Conservation (phyloP, 2,888 invertebrate genomes). For the Corythucha ciliata region DNA sequence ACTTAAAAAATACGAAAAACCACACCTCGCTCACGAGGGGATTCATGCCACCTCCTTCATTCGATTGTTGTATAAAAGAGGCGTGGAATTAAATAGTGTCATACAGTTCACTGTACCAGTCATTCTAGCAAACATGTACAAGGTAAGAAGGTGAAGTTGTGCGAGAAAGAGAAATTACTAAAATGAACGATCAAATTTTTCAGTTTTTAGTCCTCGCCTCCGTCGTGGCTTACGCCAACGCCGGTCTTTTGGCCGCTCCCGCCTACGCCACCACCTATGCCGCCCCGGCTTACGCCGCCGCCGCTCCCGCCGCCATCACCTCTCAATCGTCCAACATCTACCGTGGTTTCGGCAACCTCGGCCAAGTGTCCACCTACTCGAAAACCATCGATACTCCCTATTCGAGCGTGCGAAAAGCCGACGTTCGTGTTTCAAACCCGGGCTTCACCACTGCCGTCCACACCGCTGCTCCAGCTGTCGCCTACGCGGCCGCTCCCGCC, state of each 20-base stretch:
- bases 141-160: too few relatives aligned
- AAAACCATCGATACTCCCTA: constrained; percentile 63
- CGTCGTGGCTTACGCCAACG: constrained; percentile 22
- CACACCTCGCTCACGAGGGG: too few relatives aligned
- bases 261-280: constrained; percentile 28
- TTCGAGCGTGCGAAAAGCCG: constrained; percentile 59
- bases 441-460: constrained; percentile 38
- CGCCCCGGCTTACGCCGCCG: constrained; percentile 26
- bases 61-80: too few relatives aligned
- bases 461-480: constrained; percentile 40
- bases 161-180: too few relatives aligned
- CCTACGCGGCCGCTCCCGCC: constrained; percentile 41
- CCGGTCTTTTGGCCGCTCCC: constrained; percentile 12
- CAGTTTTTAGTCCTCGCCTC: constrained; percentile 30
- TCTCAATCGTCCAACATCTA: constrained; percentile 52
- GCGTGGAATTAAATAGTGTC: too few relatives aligned
- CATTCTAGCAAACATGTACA: too few relatives aligned
- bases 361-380: constrained; percentile 55
- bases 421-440: constrained; percentile 59
- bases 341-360: constrained; percentile 56
- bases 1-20: too few relatives aligned
- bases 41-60: too few relatives aligned
- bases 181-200: too few relatives aligned
- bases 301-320: constrained; percentile 42
- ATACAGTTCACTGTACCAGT: too few relatives aligned